These are phyloP conservation scores for Stichopus horrens DNA, from an alignment of 53 echinoderm and acorn worm genomes.

Conservation along the genomic window DNA sequence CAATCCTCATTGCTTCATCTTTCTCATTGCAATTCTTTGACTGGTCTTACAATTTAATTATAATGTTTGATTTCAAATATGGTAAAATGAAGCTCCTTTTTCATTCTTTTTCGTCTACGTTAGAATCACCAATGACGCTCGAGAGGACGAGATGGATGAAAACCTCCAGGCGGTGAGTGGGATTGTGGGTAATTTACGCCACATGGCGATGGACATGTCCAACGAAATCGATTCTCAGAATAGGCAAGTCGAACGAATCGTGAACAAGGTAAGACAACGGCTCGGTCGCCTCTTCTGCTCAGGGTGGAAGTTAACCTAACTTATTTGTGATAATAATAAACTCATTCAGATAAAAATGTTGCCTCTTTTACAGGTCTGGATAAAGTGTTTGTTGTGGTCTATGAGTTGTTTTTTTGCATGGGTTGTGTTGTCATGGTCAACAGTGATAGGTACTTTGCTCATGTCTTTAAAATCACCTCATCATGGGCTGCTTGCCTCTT, in stretches of 20 bases:
- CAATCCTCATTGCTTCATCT: too few species aligned
- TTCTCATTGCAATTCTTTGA: too few species aligned
- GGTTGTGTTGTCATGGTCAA: too few species aligned
- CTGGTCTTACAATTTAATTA: neutral
- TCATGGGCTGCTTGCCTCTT: too few species aligned
- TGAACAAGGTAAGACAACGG: constrained; percentile 60
- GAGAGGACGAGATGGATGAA: constrained; percentile 84
- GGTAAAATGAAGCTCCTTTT: neutral
- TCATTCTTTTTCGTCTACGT: neutral
- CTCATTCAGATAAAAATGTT: too few species aligned
- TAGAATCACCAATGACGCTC: constrained; percentile 88
- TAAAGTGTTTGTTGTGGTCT: too few species aligned
- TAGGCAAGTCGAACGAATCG: constrained; percentile 67
- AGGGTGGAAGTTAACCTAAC: too few species aligned
- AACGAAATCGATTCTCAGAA: constrained; percentile 77
- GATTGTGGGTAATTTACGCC: constrained; percentile 78
- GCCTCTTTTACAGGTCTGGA: too few species aligned
- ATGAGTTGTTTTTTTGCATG: too few species aligned
- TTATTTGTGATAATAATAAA: too few species aligned
- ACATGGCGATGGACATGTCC: constrained; percentile 83
- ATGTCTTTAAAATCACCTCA: too few species aligned
- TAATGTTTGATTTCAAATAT: neutral
- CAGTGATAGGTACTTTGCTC: too few species aligned
- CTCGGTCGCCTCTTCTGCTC: neutral
- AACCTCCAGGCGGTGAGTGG: constrained; percentile 70